These are phyloP conservation scores for Rhinoderma darwinii DNA, from an alignment of 2,113 vertebrate genomes.

Conservation along the genomic window DNA sequence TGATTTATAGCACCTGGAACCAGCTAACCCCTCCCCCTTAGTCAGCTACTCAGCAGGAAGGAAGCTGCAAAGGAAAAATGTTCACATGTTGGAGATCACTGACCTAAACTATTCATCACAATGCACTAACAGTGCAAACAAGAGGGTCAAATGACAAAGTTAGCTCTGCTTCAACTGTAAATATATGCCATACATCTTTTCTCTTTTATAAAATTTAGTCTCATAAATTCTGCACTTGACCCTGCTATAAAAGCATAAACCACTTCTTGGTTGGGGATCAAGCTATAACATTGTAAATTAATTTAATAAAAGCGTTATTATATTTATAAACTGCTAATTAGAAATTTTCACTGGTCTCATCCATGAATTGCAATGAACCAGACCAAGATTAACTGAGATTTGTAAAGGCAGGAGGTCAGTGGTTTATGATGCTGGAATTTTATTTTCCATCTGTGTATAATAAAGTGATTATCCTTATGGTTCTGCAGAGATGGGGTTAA, in stretches of 20 bases:
- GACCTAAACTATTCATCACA: too few species aligned
- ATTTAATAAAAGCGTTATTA: background rate
- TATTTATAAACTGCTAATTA: slow-evolving; percentile 23
- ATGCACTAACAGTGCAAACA: too few species aligned
- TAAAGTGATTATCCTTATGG: slow-evolving; percentile 42
- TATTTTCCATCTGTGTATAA: slow-evolving; percentile 20
- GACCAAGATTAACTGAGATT: background rate
- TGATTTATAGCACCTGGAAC: too few species aligned
- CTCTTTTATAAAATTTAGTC: background rate
- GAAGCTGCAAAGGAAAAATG: too few species aligned
- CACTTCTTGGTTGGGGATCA: background rate
- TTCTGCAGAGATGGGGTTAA: slow-evolving; percentile 8
- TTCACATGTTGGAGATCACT: too few species aligned
- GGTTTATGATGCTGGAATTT: slow-evolving; percentile 1
- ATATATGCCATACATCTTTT: too few species aligned
- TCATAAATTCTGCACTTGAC: background rate
- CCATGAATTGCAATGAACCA: background rate
- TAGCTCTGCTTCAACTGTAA: too few species aligned
- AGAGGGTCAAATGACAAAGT: too few species aligned
- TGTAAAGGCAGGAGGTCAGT: slow-evolving; percentile 1
- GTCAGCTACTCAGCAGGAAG: too few species aligned
- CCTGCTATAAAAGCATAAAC: background rate
- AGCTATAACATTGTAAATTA: slow-evolving; percentile 7
- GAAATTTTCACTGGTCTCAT: slow-evolving; percentile 13
- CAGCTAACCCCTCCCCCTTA: too few species aligned